phyloP scores from a whole-genome alignment of 2,113 vertebrate species.

The Malurus elegans region DNA sequence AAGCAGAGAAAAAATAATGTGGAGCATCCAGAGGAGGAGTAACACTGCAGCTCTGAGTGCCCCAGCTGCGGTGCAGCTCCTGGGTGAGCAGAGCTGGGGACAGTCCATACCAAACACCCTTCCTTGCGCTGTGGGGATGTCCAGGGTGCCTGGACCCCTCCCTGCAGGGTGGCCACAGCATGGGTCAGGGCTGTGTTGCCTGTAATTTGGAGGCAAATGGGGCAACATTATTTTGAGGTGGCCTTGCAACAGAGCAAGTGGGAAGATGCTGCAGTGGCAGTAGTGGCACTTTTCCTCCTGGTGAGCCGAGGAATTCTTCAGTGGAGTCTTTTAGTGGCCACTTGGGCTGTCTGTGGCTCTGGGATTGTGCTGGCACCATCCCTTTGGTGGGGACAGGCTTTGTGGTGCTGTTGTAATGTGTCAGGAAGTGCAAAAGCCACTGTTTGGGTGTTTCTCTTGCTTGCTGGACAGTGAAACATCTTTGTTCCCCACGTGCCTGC shows the following conservation, averaged over 20 bases:
- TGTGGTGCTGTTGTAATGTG: rapidly evolving
- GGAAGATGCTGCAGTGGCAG: not conserved
- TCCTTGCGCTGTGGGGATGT: rapidly evolving
- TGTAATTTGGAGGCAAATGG: not conserved
- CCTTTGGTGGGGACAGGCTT: not conserved
- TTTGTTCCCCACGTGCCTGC: not conserved
- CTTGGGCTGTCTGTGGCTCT: not conserved
- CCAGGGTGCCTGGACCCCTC: not conserved
- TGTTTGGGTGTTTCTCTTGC: rapidly evolving
- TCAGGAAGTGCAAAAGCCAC: not conserved
- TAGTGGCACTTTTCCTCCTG: rapidly evolving
- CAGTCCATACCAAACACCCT: rapidly evolving
- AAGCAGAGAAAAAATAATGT: not conserved
- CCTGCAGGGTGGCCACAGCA: rapidly evolving
- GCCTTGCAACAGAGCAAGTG: rapidly evolving
- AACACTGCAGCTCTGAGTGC: rapidly evolving
- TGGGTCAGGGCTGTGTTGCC: not conserved
- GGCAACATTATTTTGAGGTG: rapidly evolving
- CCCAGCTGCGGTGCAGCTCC: not conserved
- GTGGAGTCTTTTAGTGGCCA: rapidly evolving
- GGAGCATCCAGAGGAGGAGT: not conserved
- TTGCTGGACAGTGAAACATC: not conserved
- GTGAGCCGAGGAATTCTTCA: not conserved
- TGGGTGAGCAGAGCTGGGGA: rapidly evolving
- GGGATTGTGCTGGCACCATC: rapidly evolving